Base-by-base conservation (phyloP, 1,140 invertebrate species). In the Meloidogyne floridensis region DNA sequence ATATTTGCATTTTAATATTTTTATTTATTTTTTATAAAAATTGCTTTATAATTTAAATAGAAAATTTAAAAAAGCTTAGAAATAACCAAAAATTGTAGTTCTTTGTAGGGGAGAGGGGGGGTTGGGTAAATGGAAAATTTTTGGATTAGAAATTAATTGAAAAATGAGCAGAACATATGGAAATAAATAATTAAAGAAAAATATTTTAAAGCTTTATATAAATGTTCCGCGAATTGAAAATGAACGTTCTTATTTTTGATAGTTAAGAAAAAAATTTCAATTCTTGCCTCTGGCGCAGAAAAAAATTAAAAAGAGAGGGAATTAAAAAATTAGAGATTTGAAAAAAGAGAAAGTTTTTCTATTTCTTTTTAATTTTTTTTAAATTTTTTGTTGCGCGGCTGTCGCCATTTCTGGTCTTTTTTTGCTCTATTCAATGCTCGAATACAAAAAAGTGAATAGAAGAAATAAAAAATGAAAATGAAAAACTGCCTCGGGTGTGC, bases 251-350 rank as follows among this genome's bases (percentile, higher is more conserved):
- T 65, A 65, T 18, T 32, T 32, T 65, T 65, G n/a, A 65, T 65
- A 65, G 15, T 32, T 32, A 32, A 32, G 32, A 32, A 32, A n/a
- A n/a, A 65, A 15, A 6, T 47, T 47, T 47, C n/a, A 65, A 65
- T 65, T 65, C 59, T 65, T 65, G 59, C 59, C 59, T 65, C 59
- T 65, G 59, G 59, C 59, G 59, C 15, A 65, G 59, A n/a, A 65
- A 65, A n/a, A 65, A 6, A 2, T 32, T 32, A n/a, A 65, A 65
- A 65, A 8, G n/a, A 7, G n/a, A 65, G 3, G n/a, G 5, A 65
- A n/a, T 65, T 47, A 47, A 47, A 47, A 47, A 47, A 47, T 47
- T 47, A 47, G 47, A 47, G 47, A 47, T 47, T 47, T 47, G 32
- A 32, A 32, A 32, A 32, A 32, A 32, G 32, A 32, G 32, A 5